Evolutionary conservation across 2,888 invertebrate genomes (phyloP).

Genomic region (Cordilura impudica): DNA sequence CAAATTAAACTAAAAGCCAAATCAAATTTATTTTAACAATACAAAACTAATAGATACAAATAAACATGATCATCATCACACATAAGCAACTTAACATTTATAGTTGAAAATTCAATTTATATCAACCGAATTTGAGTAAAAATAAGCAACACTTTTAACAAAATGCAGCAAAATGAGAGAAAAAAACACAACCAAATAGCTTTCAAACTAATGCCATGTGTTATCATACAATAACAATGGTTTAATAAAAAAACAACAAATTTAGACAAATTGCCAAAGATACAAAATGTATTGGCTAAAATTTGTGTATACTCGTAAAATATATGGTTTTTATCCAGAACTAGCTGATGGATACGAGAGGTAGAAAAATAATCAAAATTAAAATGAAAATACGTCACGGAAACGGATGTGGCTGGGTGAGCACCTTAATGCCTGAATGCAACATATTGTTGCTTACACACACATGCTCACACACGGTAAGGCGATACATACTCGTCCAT

Average conservation of each 20-base stretch:
- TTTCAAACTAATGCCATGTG: background rate
- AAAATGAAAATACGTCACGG: conserved; percentile 63
- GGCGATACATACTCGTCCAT: background rate
- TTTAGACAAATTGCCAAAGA: conserved; percentile 51
- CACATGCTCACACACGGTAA: conserved; percentile 14
- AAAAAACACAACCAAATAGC: background rate
- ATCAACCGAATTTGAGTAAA: conserved; percentile 51
- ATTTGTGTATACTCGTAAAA: background rate
- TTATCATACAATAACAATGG: background rate
- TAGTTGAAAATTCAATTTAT: conserved; percentile 45
- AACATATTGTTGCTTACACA: conserved; percentile 56
- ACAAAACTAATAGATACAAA: conserved; percentile 56
- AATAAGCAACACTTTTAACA: conserved; percentile 25
- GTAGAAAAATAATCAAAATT: conserved; percentile 58
- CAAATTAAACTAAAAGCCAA: conserved; percentile 63
- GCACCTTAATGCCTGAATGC: conserved; percentile 51
- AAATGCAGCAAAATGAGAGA: background rate
- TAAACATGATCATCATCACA: conserved; percentile 47
- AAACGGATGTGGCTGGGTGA: conserved; percentile 63
- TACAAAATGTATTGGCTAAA: conserved; percentile 48
- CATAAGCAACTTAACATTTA: conserved; percentile 37
- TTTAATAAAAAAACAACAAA: background rate
- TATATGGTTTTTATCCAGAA: background rate
- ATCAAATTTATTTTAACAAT: conserved; percentile 60
- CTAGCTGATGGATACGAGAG: background rate